Evolutionary conservation across 1,140 invertebrate species (phyloP).

Genomic region (Papilio helenus): DNA sequence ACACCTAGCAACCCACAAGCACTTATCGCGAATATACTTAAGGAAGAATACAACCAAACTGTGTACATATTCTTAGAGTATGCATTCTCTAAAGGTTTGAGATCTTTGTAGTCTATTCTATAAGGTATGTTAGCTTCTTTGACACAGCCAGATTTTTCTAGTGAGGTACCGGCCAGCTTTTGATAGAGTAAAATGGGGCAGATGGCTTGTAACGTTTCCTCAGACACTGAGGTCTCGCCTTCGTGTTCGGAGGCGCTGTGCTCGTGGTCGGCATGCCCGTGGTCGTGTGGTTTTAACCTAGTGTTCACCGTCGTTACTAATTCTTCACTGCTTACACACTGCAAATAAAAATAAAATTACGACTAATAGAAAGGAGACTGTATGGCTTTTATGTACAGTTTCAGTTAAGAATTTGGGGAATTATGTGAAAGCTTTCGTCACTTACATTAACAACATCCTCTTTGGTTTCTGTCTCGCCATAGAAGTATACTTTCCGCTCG

Average conservation of each 20-base stretch:
- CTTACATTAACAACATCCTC: constrained; percentile 81
- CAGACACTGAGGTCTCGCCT: constrained; percentile 56
- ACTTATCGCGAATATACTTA: constrained; percentile 92
- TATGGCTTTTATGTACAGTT: not conserved
- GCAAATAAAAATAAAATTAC: constrained; percentile 50
- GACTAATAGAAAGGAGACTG: not conserved
- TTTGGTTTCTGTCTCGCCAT: constrained; percentile 60
- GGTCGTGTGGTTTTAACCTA: constrained; percentile 65
- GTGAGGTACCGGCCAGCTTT: constrained; percentile 81
- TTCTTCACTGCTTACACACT: constrained; percentile 80
- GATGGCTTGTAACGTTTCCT: constrained; percentile 80
- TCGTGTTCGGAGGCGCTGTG: constrained; percentile 60
- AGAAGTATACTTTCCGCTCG: constrained; percentile 61
- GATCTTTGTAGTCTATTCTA: constrained; percentile 42
- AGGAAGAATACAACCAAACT: constrained; percentile 92
- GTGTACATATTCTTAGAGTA: constrained; percentile 71
- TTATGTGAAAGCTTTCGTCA: constrained; percentile 9
- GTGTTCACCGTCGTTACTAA: constrained; percentile 75
- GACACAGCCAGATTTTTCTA: constrained; percentile 84
- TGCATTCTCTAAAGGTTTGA: constrained; percentile 51
- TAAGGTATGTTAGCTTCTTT: constrained; percentile 61
- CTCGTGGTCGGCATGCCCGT: constrained; percentile 51
- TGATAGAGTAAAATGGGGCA: constrained; percentile 87
- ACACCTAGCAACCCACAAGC: constrained; percentile 92
- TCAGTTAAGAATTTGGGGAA: not conserved